Evolutionary conservation across 2,888 invertebrate genomes (phyloP).

Genomic region (Plemyria rubiginata): DNA sequence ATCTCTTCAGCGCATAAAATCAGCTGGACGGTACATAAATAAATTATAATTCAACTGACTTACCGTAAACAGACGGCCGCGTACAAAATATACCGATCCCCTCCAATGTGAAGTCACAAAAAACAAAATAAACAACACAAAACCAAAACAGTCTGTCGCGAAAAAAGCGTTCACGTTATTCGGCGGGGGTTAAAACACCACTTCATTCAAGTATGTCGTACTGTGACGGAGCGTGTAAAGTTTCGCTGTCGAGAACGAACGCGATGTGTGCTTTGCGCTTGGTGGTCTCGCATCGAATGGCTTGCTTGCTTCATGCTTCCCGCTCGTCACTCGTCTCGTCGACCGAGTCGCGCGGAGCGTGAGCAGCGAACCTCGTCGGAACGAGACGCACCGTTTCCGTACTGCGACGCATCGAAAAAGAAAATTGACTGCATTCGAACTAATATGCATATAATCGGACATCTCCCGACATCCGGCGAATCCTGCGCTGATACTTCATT

Average conservation of each 20-base stretch:
- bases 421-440: constrained; percentile 62
- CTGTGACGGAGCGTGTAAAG: constrained; percentile 69
- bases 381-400: constrained; percentile 51
- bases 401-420: constrained; percentile 55
- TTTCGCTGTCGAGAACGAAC: constrained; percentile 62
- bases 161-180: constrained; percentile 61
- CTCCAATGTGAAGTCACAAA: constrained; percentile 77
- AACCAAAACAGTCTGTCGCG: constrained; percentile 67
- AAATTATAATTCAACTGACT: constrained; percentile 76
- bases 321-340: constrained; percentile 10
- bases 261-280: constrained; percentile 62
- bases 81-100: constrained; percentile 75
- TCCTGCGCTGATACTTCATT: constrained; percentile 30
- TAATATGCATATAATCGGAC: constrained; percentile 70
- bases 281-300: constrained; percentile 71
- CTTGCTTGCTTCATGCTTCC: no score
- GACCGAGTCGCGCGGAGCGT: constrained; percentile 17
- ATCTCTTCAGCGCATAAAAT: constrained; percentile 69
- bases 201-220: constrained; percentile 68
- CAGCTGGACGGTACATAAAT: constrained; percentile 71
- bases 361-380: constrained; percentile 34
- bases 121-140: constrained; percentile 76
- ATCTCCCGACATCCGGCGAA: constrained; percentile 63
- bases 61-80: constrained; percentile 77
- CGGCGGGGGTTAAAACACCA: constrained; percentile 64